Conservation (phyloP, 2,113 vertebrate species). For the Irena cyanogastra region DNA sequence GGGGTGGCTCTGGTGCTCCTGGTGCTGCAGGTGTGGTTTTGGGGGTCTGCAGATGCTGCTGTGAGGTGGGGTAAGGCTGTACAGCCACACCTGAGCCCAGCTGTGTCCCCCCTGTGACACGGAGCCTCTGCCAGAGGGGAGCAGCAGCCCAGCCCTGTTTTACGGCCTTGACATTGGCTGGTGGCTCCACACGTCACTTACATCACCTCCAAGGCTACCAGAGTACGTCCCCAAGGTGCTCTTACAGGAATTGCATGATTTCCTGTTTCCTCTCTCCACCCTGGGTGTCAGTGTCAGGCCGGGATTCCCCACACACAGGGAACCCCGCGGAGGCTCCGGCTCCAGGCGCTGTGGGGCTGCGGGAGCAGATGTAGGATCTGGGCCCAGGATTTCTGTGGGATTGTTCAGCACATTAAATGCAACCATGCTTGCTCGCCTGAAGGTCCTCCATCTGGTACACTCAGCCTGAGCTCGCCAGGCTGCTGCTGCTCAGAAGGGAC, state of each 20-base stretch:
- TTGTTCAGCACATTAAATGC: neutral
- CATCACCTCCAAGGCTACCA: neutral
- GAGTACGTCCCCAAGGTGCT: rapidly evolving
- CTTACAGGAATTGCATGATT: rapidly evolving
- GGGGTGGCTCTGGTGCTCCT: neutral
- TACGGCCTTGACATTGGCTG: neutral
- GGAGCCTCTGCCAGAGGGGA: neutral
- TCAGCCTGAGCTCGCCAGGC: neutral
- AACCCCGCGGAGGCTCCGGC: neutral
- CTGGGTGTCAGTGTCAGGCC: rapidly evolving
- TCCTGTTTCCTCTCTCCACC: neutral
- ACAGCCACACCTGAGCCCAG: neutral
- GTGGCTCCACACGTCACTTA: neutral
- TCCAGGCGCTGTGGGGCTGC: rapidly evolving
- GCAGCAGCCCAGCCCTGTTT: neutral
- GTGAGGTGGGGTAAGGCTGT: neutral
- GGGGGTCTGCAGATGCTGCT: neutral
- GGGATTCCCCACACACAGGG: neutral
- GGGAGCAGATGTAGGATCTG: neutral
- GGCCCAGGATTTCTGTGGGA: neutral
- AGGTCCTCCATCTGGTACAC: neutral
- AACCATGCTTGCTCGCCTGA: neutral
- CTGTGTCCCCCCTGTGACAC: rapidly evolving
- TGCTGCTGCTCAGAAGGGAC: neutral
- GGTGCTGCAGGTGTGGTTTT: neutral